A percentile compares a stretch with the other conserved stretches of the same genome.
Evolutionary conservation across 2,888 invertebrate genomes (phyloP).

Genomic region (Steinernema hermaphroditum): DNA sequence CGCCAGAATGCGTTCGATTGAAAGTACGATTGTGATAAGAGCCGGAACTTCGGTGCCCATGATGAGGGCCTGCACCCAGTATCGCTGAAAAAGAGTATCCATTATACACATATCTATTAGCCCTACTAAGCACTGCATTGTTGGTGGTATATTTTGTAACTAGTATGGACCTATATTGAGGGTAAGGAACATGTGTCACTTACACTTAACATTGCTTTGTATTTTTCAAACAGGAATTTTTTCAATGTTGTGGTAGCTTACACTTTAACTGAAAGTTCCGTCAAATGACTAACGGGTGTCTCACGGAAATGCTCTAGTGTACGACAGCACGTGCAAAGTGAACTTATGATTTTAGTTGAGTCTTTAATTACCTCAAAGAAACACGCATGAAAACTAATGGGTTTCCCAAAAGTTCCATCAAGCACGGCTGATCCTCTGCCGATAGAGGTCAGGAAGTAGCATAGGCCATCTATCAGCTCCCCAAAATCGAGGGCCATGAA

Average conservation of each 20-base stretch:
- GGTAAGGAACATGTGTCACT: no score
- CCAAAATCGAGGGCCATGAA: constrained; percentile 27
- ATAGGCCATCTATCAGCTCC: constrained; percentile 28
- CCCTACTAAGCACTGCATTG: no score
- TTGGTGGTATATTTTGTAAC: no score
- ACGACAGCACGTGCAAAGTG: neutral
- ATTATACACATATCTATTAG: no score
- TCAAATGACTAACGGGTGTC: no score
- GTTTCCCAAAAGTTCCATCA: constrained; percentile 25
- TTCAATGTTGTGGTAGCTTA: no score
- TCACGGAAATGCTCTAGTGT: no score
- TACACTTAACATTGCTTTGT: no score
- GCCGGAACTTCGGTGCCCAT: constrained; percentile 39
- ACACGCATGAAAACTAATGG: constrained; percentile 26
- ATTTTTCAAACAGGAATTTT: no score
- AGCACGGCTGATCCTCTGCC: constrained; percentile 21
- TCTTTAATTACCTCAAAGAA: constrained; percentile 22
- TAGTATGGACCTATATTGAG: no score
- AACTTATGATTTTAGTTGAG: no score
- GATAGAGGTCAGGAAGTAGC: constrained; percentile 15
- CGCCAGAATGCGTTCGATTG: constrained; percentile 35
- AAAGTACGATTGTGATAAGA: constrained; percentile 33
- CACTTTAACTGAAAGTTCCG: no score
- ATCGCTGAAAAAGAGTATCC: constrained; percentile 10
- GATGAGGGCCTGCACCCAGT: constrained; percentile 36